Conservation (phyloP, 2,113 vertebrate species). For the Zosterops japonicus region DNA sequence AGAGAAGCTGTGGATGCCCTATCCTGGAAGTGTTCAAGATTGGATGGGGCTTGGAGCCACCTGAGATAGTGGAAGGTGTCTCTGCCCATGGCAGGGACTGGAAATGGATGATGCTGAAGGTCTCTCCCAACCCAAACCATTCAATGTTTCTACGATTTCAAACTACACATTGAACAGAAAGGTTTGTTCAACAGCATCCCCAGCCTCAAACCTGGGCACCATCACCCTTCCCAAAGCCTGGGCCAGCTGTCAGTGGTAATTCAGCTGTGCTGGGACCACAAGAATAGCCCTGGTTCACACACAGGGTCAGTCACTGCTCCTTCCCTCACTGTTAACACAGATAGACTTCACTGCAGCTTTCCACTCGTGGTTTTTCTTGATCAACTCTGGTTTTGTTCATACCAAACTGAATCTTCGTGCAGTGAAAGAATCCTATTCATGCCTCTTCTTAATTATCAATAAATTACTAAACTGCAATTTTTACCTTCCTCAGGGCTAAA, state of each 20-base stretch:
- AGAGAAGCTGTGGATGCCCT: neutral
- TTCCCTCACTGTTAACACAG: rapidly evolving
- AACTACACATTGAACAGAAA: neutral
- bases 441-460: neutral
- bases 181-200: neutral
- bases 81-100: rapidly evolving
- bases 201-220: neutral
- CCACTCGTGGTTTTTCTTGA: neutral
- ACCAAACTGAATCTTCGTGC: neutral
- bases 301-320: neutral
- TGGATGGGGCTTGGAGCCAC: neutral
- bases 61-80: neutral
- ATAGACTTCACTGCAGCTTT: neutral
- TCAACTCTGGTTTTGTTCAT: neutral
- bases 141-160: rapidly evolving
- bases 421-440: neutral
- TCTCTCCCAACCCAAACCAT: neutral
- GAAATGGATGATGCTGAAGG: neutral
- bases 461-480: neutral
- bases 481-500: neutral
- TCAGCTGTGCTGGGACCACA: neutral
- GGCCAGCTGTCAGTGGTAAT: neutral
- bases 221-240: neutral
- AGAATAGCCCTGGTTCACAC: rapidly evolving
- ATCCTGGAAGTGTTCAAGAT: rapidly evolving